Conservation (phyloP, 1,140 invertebrate genomes). For the Doryteuthis pealeii region DNA sequence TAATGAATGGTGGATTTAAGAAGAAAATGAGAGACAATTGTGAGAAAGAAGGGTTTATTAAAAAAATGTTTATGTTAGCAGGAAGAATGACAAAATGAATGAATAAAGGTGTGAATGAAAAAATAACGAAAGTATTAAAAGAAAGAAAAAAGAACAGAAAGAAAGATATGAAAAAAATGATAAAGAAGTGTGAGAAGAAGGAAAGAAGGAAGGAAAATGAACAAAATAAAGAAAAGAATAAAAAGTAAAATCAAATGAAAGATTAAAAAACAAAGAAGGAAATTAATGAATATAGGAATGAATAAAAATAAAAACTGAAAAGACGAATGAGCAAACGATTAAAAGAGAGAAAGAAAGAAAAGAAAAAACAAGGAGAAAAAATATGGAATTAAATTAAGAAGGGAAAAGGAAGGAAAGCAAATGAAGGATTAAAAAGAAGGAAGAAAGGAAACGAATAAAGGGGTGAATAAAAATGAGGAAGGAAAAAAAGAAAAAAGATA, state of each 20-base stretch:
- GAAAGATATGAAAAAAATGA: not conserved
- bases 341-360: not conserved
- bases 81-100: too few species aligned
- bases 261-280: not conserved
- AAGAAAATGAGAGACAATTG: too few species aligned
- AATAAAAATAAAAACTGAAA: not conserved
- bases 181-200: not conserved
- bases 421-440: not conserved
- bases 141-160: not conserved
- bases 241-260: not conserved
- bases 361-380: not conserved
- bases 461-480: not conserved
- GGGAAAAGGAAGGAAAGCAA: not conserved
- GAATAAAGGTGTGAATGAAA: too few species aligned
- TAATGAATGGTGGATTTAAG: too few species aligned
- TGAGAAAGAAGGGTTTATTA: too few species aligned
- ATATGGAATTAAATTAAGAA: not conserved
- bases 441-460: not conserved
- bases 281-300: too few species aligned
- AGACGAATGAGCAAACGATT: not conserved
- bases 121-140: too few species aligned
- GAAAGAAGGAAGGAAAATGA: not conserved
- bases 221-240: not conserved
- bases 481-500: not conserved
- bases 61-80: too few species aligned